These are phyloP conservation scores for Zaprionus inermis DNA, from an alignment of 1,140 invertebrate species.

Conservation along the genomic window DNA sequence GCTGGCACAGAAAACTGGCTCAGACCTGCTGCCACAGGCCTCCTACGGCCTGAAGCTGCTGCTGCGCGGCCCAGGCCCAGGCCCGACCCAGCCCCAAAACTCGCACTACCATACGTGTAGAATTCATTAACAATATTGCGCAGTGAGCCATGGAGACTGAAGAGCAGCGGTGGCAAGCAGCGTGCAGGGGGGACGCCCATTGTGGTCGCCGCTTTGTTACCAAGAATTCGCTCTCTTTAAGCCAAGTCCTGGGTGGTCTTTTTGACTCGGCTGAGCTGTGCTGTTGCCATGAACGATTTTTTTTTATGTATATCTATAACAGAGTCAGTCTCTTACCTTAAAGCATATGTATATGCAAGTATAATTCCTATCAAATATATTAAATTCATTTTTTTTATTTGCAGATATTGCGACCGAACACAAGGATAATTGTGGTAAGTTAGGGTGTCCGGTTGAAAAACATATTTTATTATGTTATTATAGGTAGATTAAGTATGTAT, in stretches of 20 bases:
- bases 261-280: conserved; percentile 27
- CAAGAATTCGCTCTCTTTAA: conserved; percentile 64
- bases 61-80: conserved; percentile 7
- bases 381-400: conserved; percentile 1
- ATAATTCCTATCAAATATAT: conserved; percentile 2
- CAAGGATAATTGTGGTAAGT: conserved; percentile 1
- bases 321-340: background rate
- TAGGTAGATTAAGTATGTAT: background rate
- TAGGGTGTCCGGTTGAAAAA: background rate
- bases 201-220: conserved; percentile 50
- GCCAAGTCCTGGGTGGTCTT: conserved; percentile 73
- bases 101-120: conserved; percentile 57
- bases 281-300: conserved; percentile 34
- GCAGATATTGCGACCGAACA: background rate
- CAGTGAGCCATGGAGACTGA: conserved; percentile 34
- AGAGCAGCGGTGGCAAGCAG: conserved; percentile 1
- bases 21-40: conserved; percentile 20
- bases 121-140: conserved; percentile 79
- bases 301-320: conserved; percentile 18
- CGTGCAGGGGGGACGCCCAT: background rate
- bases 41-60: conserved; percentile 17
- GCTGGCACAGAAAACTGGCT: conserved; percentile 62
- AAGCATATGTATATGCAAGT: background rate
- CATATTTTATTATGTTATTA: background rate
- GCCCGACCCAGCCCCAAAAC: conserved; percentile 11